These are phyloP conservation scores for Helostoma temminkii DNA, from an alignment of 2,797 vertebrate species.

Conservation along the genomic window DNA sequence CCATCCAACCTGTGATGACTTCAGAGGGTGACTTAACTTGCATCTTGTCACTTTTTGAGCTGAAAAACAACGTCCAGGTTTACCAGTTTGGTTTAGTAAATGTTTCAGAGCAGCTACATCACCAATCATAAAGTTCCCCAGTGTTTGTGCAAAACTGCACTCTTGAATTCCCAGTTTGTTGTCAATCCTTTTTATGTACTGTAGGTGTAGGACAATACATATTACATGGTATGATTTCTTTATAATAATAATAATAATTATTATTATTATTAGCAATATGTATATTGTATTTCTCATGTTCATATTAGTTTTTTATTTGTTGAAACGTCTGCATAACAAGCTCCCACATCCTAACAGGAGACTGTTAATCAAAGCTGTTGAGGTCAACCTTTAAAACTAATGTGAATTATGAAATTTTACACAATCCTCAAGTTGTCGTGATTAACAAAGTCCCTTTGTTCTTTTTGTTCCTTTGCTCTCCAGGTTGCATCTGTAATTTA, in stretches of 20 bases:
- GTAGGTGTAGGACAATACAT: no score
- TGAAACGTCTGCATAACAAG: no score
- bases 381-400: no score
- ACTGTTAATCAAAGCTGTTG: no score
- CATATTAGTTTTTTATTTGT: no score
- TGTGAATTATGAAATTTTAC: not conserved
- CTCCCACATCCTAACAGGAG: no score
- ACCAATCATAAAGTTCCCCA: not conserved
- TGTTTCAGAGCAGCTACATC: not conserved
- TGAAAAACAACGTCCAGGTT: not conserved
- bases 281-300: no score
- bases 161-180: not conserved
- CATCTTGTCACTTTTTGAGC: not conserved
- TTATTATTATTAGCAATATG: no score
- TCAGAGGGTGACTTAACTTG: conserved; percentile 44
- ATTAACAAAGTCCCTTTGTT: not conserved
- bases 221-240: no score
- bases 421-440: not conserved
- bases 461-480: conserved; percentile 24
- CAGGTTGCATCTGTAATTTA: conserved; percentile 83
- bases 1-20: conserved; percentile 10
- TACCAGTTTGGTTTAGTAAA: not conserved
- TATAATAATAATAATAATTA: no score
- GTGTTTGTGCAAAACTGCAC: not conserved
- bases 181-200: not conserved